Conservation (phyloP, 2,113 vertebrate genomes). For the Hystrix brachyura region DNA sequence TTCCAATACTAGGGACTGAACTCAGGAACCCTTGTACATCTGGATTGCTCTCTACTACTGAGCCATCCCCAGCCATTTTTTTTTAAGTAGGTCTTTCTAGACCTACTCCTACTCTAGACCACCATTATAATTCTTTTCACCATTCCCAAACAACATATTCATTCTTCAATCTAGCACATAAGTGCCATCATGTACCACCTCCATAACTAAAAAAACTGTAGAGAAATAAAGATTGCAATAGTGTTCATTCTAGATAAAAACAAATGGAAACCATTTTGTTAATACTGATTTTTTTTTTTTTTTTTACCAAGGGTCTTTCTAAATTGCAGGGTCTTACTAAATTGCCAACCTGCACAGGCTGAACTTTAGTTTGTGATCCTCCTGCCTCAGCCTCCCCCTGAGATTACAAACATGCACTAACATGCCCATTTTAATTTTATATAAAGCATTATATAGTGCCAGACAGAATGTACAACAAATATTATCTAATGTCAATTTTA, state of each 20-base stretch:
- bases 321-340: not conserved
- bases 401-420: not conserved
- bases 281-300: not conserved
- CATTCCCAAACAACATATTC: not conserved
- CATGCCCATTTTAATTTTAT: not conserved
- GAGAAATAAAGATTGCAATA: not conserved
- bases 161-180: not conserved
- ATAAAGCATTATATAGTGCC: not conserved
- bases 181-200: not conserved
- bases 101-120: not conserved
- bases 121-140: not conserved
- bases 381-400: not conserved
- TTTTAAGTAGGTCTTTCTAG: not conserved
- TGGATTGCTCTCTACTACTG: not conserved
- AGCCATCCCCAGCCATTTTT: not conserved
- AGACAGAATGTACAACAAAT: not conserved
- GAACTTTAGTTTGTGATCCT: not conserved
- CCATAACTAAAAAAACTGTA: not conserved
- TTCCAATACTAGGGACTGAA: not conserved
- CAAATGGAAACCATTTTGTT: not conserved
- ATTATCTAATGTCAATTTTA: not conserved
- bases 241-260: not conserved
- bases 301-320: no score
- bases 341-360: not conserved
- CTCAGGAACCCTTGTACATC: not conserved